A percentile compares a stretch with the other conserved stretches of the same genome.
Conservation (phyloP, 2,797 vertebrate genomes). For the Onychomys leucogaster region DNA sequence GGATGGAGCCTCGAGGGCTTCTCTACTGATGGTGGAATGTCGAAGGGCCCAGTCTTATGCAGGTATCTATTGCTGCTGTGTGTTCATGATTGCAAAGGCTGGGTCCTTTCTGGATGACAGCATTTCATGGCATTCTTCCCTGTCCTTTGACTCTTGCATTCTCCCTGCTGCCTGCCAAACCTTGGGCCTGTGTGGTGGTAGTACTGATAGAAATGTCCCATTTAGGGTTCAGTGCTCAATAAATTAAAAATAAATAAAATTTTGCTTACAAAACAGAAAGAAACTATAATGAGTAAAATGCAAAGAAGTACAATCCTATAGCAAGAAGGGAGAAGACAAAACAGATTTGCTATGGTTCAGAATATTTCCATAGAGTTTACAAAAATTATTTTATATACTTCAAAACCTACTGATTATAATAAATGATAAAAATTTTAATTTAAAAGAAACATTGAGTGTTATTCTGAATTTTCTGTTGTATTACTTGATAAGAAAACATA, state of each 20-base stretch:
- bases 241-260: not conserved
- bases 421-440: not conserved
- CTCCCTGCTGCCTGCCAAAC: too few relatives aligned
- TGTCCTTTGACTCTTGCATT: not conserved
- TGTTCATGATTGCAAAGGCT: not conserved
- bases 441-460: not conserved
- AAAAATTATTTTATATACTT: not conserved
- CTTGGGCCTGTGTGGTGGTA: not conserved
- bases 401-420: not conserved
- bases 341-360: not conserved
- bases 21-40: not conserved
- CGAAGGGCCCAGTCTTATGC: not conserved
- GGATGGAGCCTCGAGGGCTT: not conserved
- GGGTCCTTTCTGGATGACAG: not conserved
- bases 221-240: not conserved
- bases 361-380: not conserved
- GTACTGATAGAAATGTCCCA: not conserved
- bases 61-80: not conserved
- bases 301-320: not conserved
- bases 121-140: not conserved
- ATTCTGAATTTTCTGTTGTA: not conserved
- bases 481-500: constrained; percentile 14
- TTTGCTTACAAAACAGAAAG: not conserved
- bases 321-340: not conserved
- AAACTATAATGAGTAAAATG: not conserved